These are phyloP conservation scores for Phalloptychus januarius DNA, from an alignment of 2,797 vertebrate species.

Conservation along the genomic window DNA sequence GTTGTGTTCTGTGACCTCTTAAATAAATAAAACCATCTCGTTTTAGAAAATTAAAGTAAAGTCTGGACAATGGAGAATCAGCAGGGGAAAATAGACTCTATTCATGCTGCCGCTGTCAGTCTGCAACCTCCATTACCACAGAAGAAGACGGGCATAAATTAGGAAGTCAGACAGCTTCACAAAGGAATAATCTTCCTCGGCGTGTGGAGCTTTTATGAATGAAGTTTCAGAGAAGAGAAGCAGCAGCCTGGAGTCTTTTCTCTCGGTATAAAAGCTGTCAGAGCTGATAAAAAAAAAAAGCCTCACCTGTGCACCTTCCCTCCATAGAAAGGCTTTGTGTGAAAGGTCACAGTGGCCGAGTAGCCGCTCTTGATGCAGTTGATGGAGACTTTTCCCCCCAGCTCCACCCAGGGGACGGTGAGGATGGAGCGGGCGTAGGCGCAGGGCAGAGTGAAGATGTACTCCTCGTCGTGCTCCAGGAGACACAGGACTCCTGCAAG, in stretches of 20 bases:
- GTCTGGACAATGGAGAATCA: neutral
- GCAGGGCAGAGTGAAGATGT: slow-evolving; percentile 93
- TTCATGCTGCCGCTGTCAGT: slow-evolving; percentile 5
- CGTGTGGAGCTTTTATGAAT: slow-evolving; percentile 10
- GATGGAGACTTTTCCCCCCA: slow-evolving; percentile 94
- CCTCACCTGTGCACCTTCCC: slow-evolving; percentile 94
- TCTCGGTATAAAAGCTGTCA: neutral
- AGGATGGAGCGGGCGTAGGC: slow-evolving; percentile 97
- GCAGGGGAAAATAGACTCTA: neutral
- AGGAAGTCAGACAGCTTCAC: slow-evolving; percentile 3
- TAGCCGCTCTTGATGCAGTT: slow-evolving; percentile 91
- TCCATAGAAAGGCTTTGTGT: slow-evolving; percentile 96
- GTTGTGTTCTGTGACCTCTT: neutral
- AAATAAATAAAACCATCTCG: neutral
- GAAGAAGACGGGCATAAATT: slow-evolving; percentile 2
- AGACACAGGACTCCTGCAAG: slow-evolving; percentile 86
- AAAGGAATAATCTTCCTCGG: slow-evolving; percentile 4
- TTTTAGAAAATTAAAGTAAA: neutral
- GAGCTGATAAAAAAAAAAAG: neutral
- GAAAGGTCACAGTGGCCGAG: slow-evolving; percentile 90
- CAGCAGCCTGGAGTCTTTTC: neutral
- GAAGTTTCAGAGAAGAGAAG: neutral
- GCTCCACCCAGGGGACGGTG: slow-evolving; percentile 95
- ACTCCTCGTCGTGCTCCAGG: slow-evolving; percentile 91
- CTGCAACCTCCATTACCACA: neutral